Conservation (phyloP, 2,797 vertebrate species). For the Aphelocoma californica region DNA sequence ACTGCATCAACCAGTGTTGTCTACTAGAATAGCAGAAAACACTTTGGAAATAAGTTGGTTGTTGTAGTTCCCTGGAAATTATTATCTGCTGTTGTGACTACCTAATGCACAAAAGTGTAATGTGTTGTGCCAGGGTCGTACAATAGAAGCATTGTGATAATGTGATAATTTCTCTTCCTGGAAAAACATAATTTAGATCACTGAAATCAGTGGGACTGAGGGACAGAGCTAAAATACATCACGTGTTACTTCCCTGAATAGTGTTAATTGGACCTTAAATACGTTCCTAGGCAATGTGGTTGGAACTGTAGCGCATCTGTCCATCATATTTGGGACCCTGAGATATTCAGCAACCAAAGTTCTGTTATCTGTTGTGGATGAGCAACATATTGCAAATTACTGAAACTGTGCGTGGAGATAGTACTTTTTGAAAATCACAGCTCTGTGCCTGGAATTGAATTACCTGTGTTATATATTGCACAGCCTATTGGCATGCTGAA, state of each 20-base stretch:
- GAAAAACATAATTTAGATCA: neutral
- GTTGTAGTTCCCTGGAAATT: neutral
- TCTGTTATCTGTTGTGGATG: neutral
- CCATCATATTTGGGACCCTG: fast-evolving
- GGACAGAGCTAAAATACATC: neutral
- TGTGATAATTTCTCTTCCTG: neutral
- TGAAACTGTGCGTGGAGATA: neutral
- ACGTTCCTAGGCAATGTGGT: fast-evolving
- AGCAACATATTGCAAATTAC: neutral
- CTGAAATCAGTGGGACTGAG: neutral
- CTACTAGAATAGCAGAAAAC: neutral
- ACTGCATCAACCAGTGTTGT: neutral
- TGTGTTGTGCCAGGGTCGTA: neutral
- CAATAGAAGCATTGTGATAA: neutral
- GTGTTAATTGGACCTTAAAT: neutral
- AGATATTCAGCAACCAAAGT: neutral
- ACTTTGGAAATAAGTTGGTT: neutral
- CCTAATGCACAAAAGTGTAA: neutral
- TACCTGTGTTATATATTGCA: neutral
- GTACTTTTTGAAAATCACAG: neutral
- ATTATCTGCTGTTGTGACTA: neutral
- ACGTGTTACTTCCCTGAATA: neutral
- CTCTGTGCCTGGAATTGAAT: neutral
- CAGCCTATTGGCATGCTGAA: neutral
- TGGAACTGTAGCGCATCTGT: neutral